These are phyloP conservation scores for Ciconia maguari DNA, from an alignment of 2,113 vertebrate species.

Conservation along the genomic window DNA sequence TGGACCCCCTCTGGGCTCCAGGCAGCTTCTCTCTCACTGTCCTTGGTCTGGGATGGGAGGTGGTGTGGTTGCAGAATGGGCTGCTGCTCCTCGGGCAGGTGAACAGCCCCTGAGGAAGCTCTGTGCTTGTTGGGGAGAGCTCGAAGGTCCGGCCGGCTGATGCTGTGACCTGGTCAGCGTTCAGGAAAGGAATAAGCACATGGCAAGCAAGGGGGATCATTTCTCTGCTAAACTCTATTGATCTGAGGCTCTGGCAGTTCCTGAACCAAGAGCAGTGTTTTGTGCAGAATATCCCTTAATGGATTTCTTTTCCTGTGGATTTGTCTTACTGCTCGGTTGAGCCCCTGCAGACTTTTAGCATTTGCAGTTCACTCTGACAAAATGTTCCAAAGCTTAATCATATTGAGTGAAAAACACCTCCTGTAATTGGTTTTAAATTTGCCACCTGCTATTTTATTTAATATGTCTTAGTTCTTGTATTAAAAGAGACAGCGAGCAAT, in stretches of 20 bases:
- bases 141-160: accelerated
- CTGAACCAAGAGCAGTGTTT: not conserved
- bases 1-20: not conserved
- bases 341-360: not conserved
- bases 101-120: accelerated
- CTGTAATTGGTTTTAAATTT: not conserved
- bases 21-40: not conserved
- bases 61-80: not conserved
- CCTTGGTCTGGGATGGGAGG: not conserved
- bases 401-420: not conserved
- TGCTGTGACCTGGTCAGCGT: not conserved
- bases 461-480: not conserved
- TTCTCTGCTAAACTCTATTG: not conserved
- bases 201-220: not conserved
- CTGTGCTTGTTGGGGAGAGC: not conserved
- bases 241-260: not conserved
- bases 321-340: not conserved
- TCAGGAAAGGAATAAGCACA: not conserved
- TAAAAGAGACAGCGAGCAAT: not conserved
- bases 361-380: not conserved
- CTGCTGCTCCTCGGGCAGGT: accelerated
- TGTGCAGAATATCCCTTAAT: not conserved
- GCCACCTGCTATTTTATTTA: not conserved
- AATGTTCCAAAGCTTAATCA: not conserved
- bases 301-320: not conserved